Percentiles rank a stretch among this genome's conserved stretches.
These are phyloP conservation scores for Parazoanthus atlanticus DNA, from an alignment of 92 coral and sea anemone genomes.

Conservation along the genomic window DNA sequence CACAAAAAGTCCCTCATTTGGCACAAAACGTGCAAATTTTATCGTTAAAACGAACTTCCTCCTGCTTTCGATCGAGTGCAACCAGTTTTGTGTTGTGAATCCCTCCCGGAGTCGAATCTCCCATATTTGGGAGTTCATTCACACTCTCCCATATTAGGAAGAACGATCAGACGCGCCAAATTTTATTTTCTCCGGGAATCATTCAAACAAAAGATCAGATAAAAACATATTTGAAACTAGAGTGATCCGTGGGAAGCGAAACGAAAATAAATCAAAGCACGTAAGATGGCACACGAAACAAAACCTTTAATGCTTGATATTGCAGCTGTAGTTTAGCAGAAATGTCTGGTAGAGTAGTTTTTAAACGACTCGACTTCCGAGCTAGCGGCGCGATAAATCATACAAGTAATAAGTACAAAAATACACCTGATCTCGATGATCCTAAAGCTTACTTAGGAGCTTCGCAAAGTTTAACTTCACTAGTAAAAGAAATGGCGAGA, in stretches of 20 bases:
- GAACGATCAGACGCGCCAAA: constrained; percentile 66
- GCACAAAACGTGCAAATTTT: background rate
- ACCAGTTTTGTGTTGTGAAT: background rate
- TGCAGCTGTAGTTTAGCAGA: background rate
- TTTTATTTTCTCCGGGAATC: constrained; percentile 15
- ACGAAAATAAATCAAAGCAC: background rate
- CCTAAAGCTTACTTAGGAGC: background rate
- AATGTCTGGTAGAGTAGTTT: background rate
- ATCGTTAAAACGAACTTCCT: background rate
- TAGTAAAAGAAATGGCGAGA: background rate
- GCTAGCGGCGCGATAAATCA: background rate
- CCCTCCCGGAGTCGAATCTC: constrained; percentile 25
- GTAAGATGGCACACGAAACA: background rate
- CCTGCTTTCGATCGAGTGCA: background rate
- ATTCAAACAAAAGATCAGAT: background rate
- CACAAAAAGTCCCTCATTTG: background rate
- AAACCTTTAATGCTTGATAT: background rate
- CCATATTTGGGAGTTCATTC: constrained; percentile 78
- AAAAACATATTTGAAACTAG: background rate
- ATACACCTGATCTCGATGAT: background rate
- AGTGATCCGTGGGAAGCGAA: constrained; percentile 1
- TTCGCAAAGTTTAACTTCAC: background rate
- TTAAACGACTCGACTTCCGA: no score
- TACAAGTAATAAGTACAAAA: no score
- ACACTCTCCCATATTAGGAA: constrained; percentile 79